Evolutionary conservation across 2,113 vertebrate genomes (phyloP).

Genomic region (Thymallus thymallus): DNA sequence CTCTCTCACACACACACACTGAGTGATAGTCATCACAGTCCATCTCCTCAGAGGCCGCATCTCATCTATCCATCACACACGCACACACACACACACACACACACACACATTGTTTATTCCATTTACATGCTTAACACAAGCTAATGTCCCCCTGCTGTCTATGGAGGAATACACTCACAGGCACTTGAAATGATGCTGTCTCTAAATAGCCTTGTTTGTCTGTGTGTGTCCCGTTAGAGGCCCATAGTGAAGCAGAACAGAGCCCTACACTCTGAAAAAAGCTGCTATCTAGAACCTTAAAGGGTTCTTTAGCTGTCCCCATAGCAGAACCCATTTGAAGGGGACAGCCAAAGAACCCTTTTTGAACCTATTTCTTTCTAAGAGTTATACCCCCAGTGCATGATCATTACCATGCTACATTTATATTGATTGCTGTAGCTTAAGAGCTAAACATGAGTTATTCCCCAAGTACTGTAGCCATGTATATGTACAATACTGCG

Average conservation of each 20-base stretch:
- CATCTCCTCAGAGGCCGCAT: conserved; percentile 53
- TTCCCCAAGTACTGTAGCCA: conserved; percentile 54
- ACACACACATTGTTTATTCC: conserved; percentile 44
- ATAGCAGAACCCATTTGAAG: too few relatives aligned
- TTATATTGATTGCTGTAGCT: conserved; percentile 77
- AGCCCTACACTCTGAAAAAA: conserved; percentile 18
- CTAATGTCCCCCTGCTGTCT: conserved; percentile 49
- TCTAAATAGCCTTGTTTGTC: conserved; percentile 48
- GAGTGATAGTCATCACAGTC: conserved; percentile 49
- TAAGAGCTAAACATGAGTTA: conserved; percentile 70
- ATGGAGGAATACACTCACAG: not conserved
- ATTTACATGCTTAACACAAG: conserved; percentile 58
- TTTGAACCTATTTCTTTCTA: too few relatives aligned
- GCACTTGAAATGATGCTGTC: not conserved
- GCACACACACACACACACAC: conserved; percentile 11
- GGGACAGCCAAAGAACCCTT: too few relatives aligned
- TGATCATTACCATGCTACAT: conserved; percentile 77
- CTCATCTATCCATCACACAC: conserved; percentile 55
- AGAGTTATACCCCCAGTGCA: conserved; percentile 55
- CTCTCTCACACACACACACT: conserved; percentile 32
- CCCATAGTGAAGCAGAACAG: conserved; percentile 24
- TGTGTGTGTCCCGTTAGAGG: conserved; percentile 39
- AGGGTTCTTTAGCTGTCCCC: too few relatives aligned
- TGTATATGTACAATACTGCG: conserved; percentile 50
- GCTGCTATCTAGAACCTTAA: too few relatives aligned